Conservation (phyloP, 2,113 vertebrate species). For the Glaucidium brasilianum region DNA sequence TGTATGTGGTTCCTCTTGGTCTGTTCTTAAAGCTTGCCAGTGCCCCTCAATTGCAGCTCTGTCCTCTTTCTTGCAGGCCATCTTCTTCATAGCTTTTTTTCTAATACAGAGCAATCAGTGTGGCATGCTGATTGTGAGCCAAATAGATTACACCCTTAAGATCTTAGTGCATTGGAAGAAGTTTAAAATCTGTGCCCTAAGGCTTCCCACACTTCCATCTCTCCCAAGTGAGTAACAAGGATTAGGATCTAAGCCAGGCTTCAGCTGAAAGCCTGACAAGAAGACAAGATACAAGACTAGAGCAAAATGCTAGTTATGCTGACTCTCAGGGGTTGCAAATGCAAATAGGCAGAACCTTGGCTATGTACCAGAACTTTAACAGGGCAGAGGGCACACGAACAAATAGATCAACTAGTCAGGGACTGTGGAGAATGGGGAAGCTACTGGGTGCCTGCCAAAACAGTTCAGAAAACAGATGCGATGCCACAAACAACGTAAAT, state of each 20-base stretch:
- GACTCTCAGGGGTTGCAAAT: neutral
- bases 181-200: neutral
- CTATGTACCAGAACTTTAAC: neutral
- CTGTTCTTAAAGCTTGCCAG: neutral
- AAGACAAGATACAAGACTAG: neutral
- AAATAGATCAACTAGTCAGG: neutral
- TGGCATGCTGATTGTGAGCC: neutral
- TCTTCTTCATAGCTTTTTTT: neutral
- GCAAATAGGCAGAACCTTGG: neutral
- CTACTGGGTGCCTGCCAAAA: slow-evolving; percentile 6
- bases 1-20: neutral
- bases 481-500: neutral
- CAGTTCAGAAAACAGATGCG: neutral
- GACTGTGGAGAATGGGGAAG: neutral
- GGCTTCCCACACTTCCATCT: neutral
- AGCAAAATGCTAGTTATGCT: neutral
- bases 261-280: neutral
- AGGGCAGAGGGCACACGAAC: neutral
- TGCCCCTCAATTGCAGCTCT: neutral
- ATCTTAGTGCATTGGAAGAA: neutral
- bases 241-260: neutral
- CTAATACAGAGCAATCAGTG: neutral
- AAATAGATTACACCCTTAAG: neutral
- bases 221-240: neutral
- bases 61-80: neutral